These are phyloP conservation scores for Palythoa heliodiscus DNA, from an alignment of 92 coral and sea anemone genomes.

Conservation along the genomic window DNA sequence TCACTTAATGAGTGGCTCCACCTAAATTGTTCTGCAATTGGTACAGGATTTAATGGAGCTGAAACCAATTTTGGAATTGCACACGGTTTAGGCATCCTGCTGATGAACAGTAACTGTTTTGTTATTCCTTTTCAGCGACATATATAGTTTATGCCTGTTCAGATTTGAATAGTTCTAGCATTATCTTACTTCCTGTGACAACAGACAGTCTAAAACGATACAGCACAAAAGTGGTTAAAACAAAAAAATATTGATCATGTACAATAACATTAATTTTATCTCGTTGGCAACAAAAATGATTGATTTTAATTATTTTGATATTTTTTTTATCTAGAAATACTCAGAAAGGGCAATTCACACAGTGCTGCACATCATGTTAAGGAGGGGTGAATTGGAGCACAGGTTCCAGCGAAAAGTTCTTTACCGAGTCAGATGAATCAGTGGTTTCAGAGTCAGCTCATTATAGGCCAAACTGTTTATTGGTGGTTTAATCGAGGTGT, in stretches of 20 bases:
- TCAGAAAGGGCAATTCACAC: slow-evolving; percentile 94
- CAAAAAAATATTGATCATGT: no score
- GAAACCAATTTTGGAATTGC: no score
- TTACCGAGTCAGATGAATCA: slow-evolving; percentile 80
- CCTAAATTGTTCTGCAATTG: no score
- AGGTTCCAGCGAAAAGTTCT: slow-evolving; percentile 96
- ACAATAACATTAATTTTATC: no score
- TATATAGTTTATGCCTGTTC: no score
- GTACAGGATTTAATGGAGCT: no score
- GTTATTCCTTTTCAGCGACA: no score
- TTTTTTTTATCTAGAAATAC: slow-evolving; percentile 70
- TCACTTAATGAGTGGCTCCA: no score
- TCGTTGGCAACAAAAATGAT: no score
- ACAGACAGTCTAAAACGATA: neutral
- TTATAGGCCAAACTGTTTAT: neutral
- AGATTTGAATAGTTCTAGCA: neutral
- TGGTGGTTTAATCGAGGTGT: neutral
- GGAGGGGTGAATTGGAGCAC: slow-evolving; percentile 97
- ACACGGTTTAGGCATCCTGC: no score
- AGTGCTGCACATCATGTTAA: slow-evolving; percentile 88
- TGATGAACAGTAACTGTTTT: no score
- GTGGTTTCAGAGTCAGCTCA: neutral
- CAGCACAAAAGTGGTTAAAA: no score
- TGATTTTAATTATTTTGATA: neutral
- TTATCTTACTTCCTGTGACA: neutral